Evolutionary conservation across 2,888 invertebrate species (phyloP).

Genomic region (Eucera pruinosa): DNA sequence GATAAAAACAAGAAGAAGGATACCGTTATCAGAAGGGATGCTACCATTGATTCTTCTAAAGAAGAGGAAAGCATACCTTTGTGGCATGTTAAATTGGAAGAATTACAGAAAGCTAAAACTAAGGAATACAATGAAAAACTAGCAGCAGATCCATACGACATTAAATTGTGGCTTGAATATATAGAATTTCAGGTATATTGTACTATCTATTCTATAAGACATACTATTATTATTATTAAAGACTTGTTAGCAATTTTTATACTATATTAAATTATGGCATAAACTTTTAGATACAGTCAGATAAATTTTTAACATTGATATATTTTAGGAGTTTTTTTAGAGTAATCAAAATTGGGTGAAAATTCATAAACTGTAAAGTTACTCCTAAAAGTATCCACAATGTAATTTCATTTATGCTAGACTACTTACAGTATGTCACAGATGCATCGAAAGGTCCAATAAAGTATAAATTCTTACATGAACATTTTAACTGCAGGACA

Average conservation of each 20-base stretch:
- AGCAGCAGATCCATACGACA: constrained; percentile 85
- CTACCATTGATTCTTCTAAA: constrained; percentile 60
- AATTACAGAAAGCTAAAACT: constrained; percentile 85
- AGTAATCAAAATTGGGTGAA: too few species aligned
- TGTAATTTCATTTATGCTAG: too few species aligned
- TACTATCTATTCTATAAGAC: not conserved
- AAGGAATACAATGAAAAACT: constrained; percentile 86
- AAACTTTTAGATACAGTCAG: too few species aligned
- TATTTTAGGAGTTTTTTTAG: too few species aligned
- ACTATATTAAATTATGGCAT: too few species aligned
- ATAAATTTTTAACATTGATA: too few species aligned
- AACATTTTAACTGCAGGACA: constrained; percentile 62
- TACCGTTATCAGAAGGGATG: constrained; percentile 73
- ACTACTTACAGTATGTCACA: too few species aligned
- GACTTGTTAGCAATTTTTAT: too few species aligned
- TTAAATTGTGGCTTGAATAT: constrained; percentile 87
- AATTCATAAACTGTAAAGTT: too few species aligned
- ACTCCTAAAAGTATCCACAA: too few species aligned
- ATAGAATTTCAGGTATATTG: constrained; percentile 85
- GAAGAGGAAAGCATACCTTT: constrained; percentile 55
- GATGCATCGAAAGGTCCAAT: not conserved
- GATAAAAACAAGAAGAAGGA: constrained; percentile 75
- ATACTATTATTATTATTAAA: too few species aligned
- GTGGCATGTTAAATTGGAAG: constrained; percentile 81
- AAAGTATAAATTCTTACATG: not conserved